Base-by-base conservation (phyloP, 2,113 vertebrate genomes). In the Chelonoidis abingdonii region DNA sequence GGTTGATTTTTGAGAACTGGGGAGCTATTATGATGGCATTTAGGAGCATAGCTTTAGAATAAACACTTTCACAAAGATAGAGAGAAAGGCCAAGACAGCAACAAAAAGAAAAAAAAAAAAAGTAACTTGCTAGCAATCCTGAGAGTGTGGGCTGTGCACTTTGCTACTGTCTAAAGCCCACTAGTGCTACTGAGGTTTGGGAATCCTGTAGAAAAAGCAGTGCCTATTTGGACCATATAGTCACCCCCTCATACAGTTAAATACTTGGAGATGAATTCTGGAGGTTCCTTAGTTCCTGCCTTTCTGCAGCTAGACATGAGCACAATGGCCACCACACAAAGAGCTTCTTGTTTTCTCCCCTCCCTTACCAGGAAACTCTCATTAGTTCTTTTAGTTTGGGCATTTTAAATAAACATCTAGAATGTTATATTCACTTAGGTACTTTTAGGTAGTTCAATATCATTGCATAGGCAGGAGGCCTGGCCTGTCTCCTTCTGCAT, bases 1-100 rank as follows among this genome's bases (percentile, higher is more conserved):
- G 88, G 91, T 81, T 95, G 87, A 53, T 86, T 87, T 93, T 83
- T 93, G 84, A 93, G 86, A 87, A 94, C 79, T 92, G 85, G 89
- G 83, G 79, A 94, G 49, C 89, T 92, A 89, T 65, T 95, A 17
- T 85, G 84, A 56, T 97, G 92, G 94, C 83, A 89, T 41, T 13
- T 38, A 95, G 24, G 57, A 89, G 25, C 24, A 27, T 47, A 93
- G 65, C 78, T 93, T 91, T 84, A 93, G 41, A 93, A 54, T 0
- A 3, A 59, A 95, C 89, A 86, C 82, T 92, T 95, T 93, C 94
- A 88, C 57, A 88, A 24, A 86, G 41, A 65, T 75, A 84, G 90
- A 93, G 62, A 52, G 75, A 88, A 91, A 96, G 92, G 53, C 44
- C 76, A 96, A 95, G 92, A 90, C 47, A 90, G 49, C 53, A 92